Percentiles rank a stretch among this genome's conserved stretches.
These are phyloP conservation scores for Copsychus sechellarum DNA, from an alignment of 2,113 vertebrate genomes.

Conservation along the genomic window DNA sequence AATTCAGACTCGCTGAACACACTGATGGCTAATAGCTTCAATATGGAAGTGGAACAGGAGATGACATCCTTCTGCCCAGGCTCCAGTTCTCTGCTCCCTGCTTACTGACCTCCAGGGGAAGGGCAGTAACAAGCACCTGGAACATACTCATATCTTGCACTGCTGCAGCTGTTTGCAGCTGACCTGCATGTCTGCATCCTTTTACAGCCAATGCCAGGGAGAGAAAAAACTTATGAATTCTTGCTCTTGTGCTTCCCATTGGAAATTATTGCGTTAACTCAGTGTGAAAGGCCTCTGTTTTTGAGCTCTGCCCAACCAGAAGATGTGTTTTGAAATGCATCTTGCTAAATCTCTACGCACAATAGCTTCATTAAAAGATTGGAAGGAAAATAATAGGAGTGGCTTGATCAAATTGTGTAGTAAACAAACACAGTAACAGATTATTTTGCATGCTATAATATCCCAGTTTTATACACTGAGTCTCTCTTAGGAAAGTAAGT, in stretches of 20 bases:
- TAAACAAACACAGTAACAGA: background rate
- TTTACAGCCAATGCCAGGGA: background rate
- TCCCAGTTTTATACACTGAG: background rate
- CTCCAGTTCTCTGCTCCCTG: background rate
- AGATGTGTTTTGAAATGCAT: background rate
- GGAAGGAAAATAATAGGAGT: background rate
- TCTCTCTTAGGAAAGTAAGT: background rate
- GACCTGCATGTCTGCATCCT: background rate
- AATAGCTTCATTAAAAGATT: background rate
- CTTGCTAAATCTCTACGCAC: background rate
- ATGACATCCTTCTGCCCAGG: background rate
- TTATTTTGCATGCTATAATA: background rate
- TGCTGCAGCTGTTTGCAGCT: accelerated
- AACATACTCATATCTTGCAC: background rate
- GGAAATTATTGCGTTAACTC: background rate
- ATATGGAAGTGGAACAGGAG: background rate
- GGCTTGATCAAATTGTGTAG: background rate
- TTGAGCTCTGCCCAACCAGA: background rate
- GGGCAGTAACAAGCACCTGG: background rate
- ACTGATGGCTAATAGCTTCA: background rate
- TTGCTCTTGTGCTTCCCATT: background rate
- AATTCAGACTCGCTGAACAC: background rate
- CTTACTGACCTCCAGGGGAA: background rate
- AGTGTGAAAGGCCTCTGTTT: background rate
- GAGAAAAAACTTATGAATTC: background rate